Base-by-base conservation (phyloP, 2,113 vertebrate species). In the Percina caprodes region DNA sequence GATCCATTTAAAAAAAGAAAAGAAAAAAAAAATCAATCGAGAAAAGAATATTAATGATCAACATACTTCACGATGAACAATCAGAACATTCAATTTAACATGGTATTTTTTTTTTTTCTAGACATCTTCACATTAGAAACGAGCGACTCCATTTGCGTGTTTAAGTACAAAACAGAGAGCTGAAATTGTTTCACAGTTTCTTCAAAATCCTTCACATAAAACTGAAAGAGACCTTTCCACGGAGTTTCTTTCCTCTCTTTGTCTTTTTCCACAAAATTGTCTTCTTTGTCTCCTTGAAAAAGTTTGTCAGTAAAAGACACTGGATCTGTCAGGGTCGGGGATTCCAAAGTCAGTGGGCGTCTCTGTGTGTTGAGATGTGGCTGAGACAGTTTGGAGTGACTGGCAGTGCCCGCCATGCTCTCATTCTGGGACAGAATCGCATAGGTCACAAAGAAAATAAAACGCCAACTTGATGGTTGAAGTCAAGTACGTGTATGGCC, bases 21-120 rank as follows among this genome's bases (percentile, higher is more conserved):
- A 39, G 6, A 67, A 78, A 74, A 89, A 87, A 91, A 92, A 92
- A 92, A 89, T 73, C 66, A 88, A 82, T 68, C 0, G 51, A 49
- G 75, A 88, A 93, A 89, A 86, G 66, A 92, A 94, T 74, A 88
- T 89, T 76, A 85, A 94, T 93, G 92, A 92, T 83, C 79, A 93
- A 94, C 92, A 88, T 83, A 95, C 92, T 91, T 94, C 94, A 96
- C 95, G 86, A 93, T 93, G 90, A 94, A 94, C 93, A 92, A 88
- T 91, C 92, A 87, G 76, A 92, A 95, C 92, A 93, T 93, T 93
- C 92, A 94, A 85, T 90, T 92, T 87, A 94, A 92, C 89, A 89
- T 77, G 83, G 18, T 3, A 11, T 71, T 80, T 86, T 81, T 78
- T 83, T 86, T 70, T 88, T 86, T 87, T 88, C 84, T 88, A 92